Evolutionary conservation across 2,113 vertebrate species (phyloP).

Genomic region (Quiscalus mexicanus): DNA sequence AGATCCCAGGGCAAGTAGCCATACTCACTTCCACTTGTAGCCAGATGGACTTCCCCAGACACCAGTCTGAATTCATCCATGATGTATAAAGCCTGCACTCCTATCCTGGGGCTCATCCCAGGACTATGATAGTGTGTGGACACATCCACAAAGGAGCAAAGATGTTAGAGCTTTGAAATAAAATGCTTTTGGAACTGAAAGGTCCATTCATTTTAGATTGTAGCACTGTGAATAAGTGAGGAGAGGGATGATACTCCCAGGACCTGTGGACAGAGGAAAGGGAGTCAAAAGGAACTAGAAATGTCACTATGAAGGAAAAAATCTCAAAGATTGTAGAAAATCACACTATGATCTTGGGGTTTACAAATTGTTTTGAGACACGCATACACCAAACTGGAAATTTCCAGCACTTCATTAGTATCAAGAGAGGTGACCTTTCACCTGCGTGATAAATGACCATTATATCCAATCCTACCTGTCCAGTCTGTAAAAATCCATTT

Average conservation of each 20-base stretch:
- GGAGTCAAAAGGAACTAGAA: neutral
- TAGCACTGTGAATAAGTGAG: neutral
- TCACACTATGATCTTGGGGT: neutral
- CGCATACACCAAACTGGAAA: neutral
- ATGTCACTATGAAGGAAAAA: neutral
- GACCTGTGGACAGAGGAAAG: neutral
- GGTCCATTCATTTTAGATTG: neutral
- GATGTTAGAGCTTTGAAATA: neutral
- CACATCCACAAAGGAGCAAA: neutral
- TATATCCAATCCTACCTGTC: neutral
- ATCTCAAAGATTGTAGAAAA: neutral
- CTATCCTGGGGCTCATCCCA: neutral
- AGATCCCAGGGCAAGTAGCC: neutral
- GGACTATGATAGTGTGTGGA: neutral
- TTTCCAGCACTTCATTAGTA: neutral
- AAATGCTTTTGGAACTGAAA: neutral
- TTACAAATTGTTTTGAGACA: neutral
- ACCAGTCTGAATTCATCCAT: neutral
- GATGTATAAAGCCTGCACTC: neutral
- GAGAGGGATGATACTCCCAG: neutral
- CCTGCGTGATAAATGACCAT: neutral
- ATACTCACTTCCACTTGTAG: neutral
- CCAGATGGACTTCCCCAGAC: neutral
- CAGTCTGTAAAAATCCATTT: neutral
- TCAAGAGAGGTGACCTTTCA: neutral